A percentile compares a stretch with the other conserved stretches of the same genome.
These are phyloP conservation scores for Acrocephalus arundinaceus DNA, from an alignment of 2,113 vertebrate genomes.

Conservation along the genomic window DNA sequence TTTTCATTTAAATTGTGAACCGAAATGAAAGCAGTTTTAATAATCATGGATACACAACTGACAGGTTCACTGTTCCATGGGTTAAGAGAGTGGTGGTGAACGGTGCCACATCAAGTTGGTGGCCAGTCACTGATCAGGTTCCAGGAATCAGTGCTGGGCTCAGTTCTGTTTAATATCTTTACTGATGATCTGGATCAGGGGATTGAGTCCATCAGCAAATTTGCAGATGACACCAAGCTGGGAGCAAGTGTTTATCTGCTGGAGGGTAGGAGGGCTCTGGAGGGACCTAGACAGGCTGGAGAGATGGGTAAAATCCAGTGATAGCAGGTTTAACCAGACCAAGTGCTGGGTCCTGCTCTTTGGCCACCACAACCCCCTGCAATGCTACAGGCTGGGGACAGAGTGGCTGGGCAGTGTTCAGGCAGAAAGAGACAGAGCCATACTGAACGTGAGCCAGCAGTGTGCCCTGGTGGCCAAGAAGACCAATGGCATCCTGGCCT, in stretches of 20 bases:
- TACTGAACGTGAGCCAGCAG: neutral
- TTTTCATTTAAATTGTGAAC: neutral
- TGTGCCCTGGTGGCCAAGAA: neutral
- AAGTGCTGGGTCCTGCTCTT: neutral
- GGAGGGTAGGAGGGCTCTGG: neutral
- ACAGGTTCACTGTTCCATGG: neutral
- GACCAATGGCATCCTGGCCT: neutral
- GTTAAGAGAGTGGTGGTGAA: neutral
- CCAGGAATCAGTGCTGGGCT: neutral
- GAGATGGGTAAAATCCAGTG: neutral
- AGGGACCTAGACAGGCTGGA: neutral
- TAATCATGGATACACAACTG: neutral
- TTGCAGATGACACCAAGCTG: neutral
- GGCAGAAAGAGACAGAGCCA: neutral
- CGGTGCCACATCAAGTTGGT: neutral
- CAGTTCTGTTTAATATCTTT: neutral
- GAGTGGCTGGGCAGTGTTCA: neutral
- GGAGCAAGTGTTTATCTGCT: fast-evolving
- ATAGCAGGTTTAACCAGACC: neutral
- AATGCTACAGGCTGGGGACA: neutral
- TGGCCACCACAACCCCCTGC: neutral
- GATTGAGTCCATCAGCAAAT: neutral
- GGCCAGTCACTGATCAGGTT: neutral
- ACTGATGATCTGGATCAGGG: neutral
- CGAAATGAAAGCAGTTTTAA: neutral